Percentiles rank a stretch among this genome's conserved stretches.
phyloP scores from a whole-genome alignment of 2,113 vertebrate genomes.

The Urocolius indicus region DNA sequence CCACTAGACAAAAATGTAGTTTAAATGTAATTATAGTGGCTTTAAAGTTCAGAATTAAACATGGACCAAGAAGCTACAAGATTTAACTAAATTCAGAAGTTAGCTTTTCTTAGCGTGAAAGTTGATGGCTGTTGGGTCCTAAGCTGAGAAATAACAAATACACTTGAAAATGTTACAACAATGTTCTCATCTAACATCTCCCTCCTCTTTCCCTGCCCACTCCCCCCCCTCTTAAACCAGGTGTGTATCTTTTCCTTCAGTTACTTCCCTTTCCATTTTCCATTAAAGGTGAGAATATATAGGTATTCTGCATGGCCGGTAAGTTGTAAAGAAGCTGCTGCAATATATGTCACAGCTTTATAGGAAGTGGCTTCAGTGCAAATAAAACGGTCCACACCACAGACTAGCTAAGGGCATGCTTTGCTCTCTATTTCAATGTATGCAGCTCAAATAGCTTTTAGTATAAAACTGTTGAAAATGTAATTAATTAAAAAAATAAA shows the following conservation, averaged over 20 bases:
- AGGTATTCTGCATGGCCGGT: background rate
- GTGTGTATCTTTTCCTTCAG: background rate
- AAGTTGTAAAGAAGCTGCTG: conserved; percentile 27
- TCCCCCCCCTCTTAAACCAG: background rate
- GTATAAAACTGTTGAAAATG: conserved; percentile 49
- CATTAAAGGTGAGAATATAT: background rate
- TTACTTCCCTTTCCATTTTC: conserved; percentile 1
- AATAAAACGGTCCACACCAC: conserved; percentile 27
- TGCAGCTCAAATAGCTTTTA: conserved; percentile 14
- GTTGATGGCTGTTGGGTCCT: background rate
- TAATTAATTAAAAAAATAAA: conserved; percentile 36
- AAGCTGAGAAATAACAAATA: conserved; percentile 8
- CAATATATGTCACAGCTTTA: background rate
- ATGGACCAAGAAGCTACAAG: conserved; percentile 16
- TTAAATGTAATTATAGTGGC: conserved; percentile 18
- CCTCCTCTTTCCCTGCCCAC: background rate
- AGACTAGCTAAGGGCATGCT: conserved; percentile 52
- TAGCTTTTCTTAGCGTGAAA: conserved; percentile 32
- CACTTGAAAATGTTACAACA: conserved; percentile 3
- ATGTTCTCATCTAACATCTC: background rate
- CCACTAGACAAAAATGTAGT: conserved; percentile 35
- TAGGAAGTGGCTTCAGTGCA: conserved; percentile 35
- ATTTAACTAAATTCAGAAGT: conserved; percentile 44
- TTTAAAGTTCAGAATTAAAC: conserved; percentile 33
- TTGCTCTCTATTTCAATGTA: conserved; percentile 9